Evolutionary conservation across 2,797 vertebrate species (phyloP).

Genomic region (Rhabdophis nuchalis): DNA sequence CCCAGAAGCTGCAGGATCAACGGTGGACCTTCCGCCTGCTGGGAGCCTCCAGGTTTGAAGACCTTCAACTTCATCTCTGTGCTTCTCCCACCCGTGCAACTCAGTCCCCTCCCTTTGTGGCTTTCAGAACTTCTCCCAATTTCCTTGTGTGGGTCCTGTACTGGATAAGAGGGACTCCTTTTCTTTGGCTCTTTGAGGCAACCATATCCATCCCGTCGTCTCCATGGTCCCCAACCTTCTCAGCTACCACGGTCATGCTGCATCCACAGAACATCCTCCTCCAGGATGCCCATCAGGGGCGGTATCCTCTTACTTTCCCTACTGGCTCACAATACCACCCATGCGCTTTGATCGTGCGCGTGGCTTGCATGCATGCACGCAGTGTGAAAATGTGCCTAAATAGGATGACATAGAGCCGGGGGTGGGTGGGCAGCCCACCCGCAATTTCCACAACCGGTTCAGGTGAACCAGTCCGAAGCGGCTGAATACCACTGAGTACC

Average conservation of each 20-base stretch:
- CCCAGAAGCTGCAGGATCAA: constrained; percentile 75
- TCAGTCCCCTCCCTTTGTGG: background rate
- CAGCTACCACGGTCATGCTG: background rate
- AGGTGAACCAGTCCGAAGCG: too few relatives aligned
- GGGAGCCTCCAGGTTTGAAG: constrained; percentile 77
- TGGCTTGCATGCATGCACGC: too few relatives aligned
- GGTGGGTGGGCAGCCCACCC: too few relatives aligned
- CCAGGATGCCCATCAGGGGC: background rate
- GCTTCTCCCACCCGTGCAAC: background rate
- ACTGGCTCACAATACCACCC: too few relatives aligned
- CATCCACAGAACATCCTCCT: too few relatives aligned
- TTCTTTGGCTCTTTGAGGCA: background rate
- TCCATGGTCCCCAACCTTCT: background rate
- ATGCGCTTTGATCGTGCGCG: too few relatives aligned
- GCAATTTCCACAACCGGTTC: too few relatives aligned
- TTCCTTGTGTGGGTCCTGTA: background rate
- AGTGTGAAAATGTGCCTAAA: too few relatives aligned
- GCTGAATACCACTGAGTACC: too few relatives aligned
- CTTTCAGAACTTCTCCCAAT: background rate
- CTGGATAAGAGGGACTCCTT: background rate
- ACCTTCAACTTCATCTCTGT: background rate
- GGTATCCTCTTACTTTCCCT: too few relatives aligned
- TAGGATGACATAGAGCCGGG: too few relatives aligned
- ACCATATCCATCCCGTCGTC: background rate
- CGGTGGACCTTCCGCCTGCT: constrained; percentile 79